These are phyloP conservation scores for Hemibates koningsi DNA, from an alignment of 2,113 vertebrate species.

Conservation along the genomic window DNA sequence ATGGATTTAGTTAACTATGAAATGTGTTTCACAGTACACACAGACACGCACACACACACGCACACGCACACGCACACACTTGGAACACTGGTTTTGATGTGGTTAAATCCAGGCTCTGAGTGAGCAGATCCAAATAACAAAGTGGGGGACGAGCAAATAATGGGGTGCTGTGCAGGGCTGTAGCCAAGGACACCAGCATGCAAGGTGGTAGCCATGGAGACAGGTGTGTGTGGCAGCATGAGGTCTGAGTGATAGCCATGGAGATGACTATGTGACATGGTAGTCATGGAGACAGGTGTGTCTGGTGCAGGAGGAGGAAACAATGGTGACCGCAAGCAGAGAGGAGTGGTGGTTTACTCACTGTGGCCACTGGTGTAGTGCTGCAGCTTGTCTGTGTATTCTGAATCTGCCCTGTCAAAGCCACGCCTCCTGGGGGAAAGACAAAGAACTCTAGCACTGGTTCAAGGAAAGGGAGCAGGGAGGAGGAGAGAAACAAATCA, in stretches of 20 bases:
- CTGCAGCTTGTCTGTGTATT: conserved; percentile 98
- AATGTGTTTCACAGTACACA: conserved; percentile 20
- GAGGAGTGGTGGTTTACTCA: conserved; percentile 73
- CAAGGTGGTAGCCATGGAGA: conserved; percentile 64
- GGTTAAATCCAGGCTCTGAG: conserved; percentile 17
- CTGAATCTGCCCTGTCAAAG: conserved; percentile 92
- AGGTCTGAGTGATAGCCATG: conserved; percentile 30
- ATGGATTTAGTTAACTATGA: conserved; percentile 41
- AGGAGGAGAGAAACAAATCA: conserved; percentile 12
- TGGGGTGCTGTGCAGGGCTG: conserved; percentile 3
- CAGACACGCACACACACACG: accelerated
- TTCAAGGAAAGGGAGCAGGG: conserved; percentile 20
- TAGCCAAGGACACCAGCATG: conserved; percentile 57
- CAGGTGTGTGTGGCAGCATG: conserved; percentile 51
- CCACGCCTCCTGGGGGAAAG: conserved; percentile 92
- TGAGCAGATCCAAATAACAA: conserved; percentile 32
- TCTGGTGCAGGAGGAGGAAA: background rate
- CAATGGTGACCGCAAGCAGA: background rate
- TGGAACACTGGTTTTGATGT: background rate
- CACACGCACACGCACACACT: background rate
- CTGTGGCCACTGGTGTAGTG: conserved; percentile 99
- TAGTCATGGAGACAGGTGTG: conserved; percentile 62
- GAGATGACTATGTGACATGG: conserved; percentile 39
- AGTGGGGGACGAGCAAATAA: background rate
- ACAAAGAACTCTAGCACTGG: conserved; percentile 74